Base-by-base conservation (phyloP, 2,888 invertebrate species). In the Carcina quercana region DNA sequence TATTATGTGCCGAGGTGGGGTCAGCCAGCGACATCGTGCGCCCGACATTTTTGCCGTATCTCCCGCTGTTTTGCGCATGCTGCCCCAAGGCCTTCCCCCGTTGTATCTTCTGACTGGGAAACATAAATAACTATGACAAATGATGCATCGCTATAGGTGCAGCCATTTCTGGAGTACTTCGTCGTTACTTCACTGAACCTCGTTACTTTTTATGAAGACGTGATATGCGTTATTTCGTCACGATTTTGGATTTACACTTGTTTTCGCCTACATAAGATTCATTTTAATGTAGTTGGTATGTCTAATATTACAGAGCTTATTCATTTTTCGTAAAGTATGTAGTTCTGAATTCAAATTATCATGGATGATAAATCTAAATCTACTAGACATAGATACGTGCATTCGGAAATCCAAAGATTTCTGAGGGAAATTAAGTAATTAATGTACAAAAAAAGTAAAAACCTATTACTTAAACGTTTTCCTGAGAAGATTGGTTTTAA, bases 121-220 rank as follows among this genome's bases (percentile, higher is more conserved):
- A 60, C 65, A 58, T 72, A 70, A 69, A 73, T 65, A 61, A 68
- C 59, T 59, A 65, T 70, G 68, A 72, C 68, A 68, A 70, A 73
- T 69, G 59, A 57, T 68, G 57, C 58, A 59, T 54, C 43, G 48
- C 43, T 50, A 42, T 50, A 45, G 24, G 12, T 24, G 12, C 46
- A 47, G 47, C 57, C 53, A 56, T 62, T 60, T 48, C 50, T 50
- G 46, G 50, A 49, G 45, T 43, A 53, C 26, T 25, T 28, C 15
- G 13, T 47, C 53, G n/a, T n/a, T n/a, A n/a, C n/a, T n/a, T n/a
- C n/a, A n/a, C 50, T 45, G 45, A 51, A 45, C 43, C 46, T 54
- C 58, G 50, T 61, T 56, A 53, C 56, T 57, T 65, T 66, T 67
- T 63, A 66, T 62, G 55, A 58, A 45, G 12, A 24, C n/a, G 11